A percentile compares a stretch with the other conserved stretches of the same genome.
Evolutionary conservation across 2,888 invertebrate genomes (phyloP).

Genomic region (Lepidochitona cinerea): DNA sequence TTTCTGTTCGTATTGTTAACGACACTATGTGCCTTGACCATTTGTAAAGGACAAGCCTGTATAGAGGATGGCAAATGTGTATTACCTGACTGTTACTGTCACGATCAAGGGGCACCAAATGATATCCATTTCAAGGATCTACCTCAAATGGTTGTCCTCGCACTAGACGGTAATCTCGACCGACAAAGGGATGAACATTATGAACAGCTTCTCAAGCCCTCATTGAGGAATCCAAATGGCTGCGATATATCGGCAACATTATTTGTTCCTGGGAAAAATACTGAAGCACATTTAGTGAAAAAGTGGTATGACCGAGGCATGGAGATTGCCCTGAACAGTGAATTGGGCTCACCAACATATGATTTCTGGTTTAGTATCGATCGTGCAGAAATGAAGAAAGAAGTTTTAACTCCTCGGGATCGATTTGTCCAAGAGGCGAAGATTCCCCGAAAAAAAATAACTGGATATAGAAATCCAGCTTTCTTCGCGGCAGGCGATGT

Average conservation of each 20-base stretch:
- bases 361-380: not conserved
- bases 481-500: slow-evolving; percentile 34
- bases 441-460: slow-evolving; percentile 22
- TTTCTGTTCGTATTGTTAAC: not conserved
- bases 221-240: slow-evolving; percentile 43
- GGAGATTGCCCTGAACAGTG: slow-evolving; percentile 41
- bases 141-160: slow-evolving; percentile 50
- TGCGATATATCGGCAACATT: slow-evolving; percentile 43
- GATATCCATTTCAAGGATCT: slow-evolving; percentile 15
- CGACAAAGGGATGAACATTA: slow-evolving; percentile 39
- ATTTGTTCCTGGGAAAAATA: slow-evolving; percentile 40
- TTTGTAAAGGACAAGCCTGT: not conserved
- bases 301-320: slow-evolving; percentile 33
- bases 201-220: slow-evolving; percentile 31
- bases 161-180: slow-evolving; percentile 46
- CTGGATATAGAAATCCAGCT: slow-evolving; percentile 43
- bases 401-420: slow-evolving; percentile 30
- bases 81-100: not conserved
- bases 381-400: slow-evolving; percentile 14
- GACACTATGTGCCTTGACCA: not conserved
- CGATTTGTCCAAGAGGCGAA: slow-evolving; percentile 22
- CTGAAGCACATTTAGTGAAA: slow-evolving; percentile 40
- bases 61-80: not conserved
- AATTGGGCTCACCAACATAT: slow-evolving; percentile 27
- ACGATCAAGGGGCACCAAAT: not conserved